Percentiles rank a stretch among this genome's conserved stretches.
phyloP scores from a whole-genome alignment of 2,888 invertebrate genomes.

The Nymphalis c-album region DNA sequence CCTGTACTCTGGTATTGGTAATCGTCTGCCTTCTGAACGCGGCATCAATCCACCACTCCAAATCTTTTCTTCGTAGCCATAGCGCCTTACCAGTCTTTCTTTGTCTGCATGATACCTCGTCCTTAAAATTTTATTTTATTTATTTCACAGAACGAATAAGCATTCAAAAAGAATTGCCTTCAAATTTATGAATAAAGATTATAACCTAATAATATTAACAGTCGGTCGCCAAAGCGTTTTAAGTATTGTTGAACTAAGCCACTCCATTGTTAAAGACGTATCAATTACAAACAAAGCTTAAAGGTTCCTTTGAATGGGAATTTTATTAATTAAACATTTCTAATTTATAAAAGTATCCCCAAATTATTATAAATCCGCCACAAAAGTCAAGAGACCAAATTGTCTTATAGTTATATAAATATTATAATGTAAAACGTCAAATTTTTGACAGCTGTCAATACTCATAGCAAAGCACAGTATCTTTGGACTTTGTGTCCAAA shows the following conservation, averaged over 20 bases:
- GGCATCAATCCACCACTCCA: slow-evolving; percentile 87
- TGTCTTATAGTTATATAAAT: too few relatives aligned
- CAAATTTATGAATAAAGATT: slow-evolving; percentile 14
- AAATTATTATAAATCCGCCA: too few relatives aligned
- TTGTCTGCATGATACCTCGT: slow-evolving; percentile 84
- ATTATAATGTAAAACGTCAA: too few relatives aligned
- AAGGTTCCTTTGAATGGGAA: background rate
- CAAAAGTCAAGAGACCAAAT: too few relatives aligned
- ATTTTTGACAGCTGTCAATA: too few relatives aligned
- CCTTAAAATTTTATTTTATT: slow-evolving; percentile 48
- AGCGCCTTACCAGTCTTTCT: slow-evolving; percentile 83
- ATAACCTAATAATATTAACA: slow-evolving; percentile 69
- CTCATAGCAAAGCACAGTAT: too few relatives aligned
- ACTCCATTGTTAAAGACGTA: slow-evolving; percentile 52
- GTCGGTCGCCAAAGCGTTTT: slow-evolving; percentile 67
- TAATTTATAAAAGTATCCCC: too few relatives aligned
- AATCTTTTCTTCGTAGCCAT: slow-evolving; percentile 87
- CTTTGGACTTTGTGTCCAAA: too few relatives aligned
- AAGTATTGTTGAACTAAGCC: slow-evolving; percentile 60
- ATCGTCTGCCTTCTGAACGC: slow-evolving; percentile 77
- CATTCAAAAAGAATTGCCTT: background rate
- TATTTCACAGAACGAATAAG: background rate
- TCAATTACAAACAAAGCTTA: too few relatives aligned
- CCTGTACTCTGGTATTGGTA: slow-evolving; percentile 86
- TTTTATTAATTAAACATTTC: too few relatives aligned